Conservation (phyloP, 2,113 vertebrate species). For the Gasterosteus nipponicus region DNA sequence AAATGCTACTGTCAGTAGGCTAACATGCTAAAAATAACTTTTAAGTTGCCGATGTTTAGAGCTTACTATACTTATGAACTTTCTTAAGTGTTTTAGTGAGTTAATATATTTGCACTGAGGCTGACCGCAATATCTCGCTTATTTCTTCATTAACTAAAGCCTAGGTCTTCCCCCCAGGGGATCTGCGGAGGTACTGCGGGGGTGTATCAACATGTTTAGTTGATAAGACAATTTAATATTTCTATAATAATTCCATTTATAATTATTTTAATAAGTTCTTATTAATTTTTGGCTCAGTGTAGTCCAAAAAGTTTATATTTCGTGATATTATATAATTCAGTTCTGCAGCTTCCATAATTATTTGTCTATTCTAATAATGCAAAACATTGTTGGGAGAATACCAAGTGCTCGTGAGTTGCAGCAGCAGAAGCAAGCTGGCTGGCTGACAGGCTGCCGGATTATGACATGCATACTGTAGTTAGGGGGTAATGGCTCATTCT, state of each 20-base stretch:
- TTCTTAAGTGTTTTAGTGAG: not conserved
- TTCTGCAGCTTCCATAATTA: not conserved
- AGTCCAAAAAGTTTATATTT: not conserved
- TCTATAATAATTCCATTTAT: too few relatives aligned
- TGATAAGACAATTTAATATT: too few relatives aligned
- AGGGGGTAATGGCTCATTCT: conserved; percentile 1
- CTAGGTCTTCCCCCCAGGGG: too few relatives aligned
- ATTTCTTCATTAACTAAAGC: too few relatives aligned
- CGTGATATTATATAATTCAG: not conserved
- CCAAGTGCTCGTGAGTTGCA: not conserved
- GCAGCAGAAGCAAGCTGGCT: conserved; percentile 31
- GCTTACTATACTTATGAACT: not conserved
- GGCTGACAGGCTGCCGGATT: not conserved
- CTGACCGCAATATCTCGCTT: not conserved
- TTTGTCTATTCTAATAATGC: not conserved
- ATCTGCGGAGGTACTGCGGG: too few relatives aligned
- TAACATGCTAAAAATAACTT: not conserved
- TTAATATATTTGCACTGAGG: not conserved
- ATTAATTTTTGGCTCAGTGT: too few relatives aligned
- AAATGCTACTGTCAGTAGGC: not conserved
- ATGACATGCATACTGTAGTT: not conserved
- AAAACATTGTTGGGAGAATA: not conserved
- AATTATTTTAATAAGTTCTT: too few relatives aligned
- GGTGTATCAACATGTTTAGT: too few relatives aligned
- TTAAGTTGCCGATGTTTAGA: not conserved